Base-by-base conservation (phyloP, 2,888 invertebrate genomes). In the Drosophila hamatofila region DNA sequence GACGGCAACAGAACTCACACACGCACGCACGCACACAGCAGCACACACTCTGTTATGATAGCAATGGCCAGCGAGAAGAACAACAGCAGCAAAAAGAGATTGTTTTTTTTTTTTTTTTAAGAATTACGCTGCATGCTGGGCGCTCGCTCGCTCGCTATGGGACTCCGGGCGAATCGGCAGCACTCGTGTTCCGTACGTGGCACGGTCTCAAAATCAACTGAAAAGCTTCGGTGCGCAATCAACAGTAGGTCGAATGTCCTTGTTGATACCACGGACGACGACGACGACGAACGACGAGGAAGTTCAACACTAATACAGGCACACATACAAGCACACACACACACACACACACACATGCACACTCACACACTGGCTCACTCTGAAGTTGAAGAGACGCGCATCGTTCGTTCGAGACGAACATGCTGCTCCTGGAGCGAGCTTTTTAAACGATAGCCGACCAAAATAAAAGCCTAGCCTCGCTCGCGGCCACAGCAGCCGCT, bases 171-270 rank as follows among this genome's bases (percentile, higher is more conserved):
- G 65, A 21, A 62, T 55, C 52, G 42, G 63, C 62, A 61, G 78
- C 68, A 70, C 65, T 70, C 59, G 62, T 69, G 83, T 88, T 73
- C 89, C 80, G 85, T 81, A 76, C 88, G 80, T 89, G 80, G 82
- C 85, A 84, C 88, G 80, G 89, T 80, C 85, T 89, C 80, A 80
- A 87, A 88, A 81, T 89, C 80, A 88, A 86, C 89, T 86, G 85
- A 86, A 83, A 87, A 87, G 85, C 85, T 86, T 89, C 76, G 77
- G 68, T 70, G 60, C 75, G 69, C 88, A 86, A 86, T 89, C 85
- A 86, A 86, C 85, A 86, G 85, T 89, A 86, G 89, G 85, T 88
- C 88, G 85, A 82, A 89, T 84, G 89, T 88, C 85, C 89, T 87
- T 89, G 82, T 76, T 88, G 85, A 87, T 89, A 89, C 81, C 79